phyloP scores from a whole-genome alignment of 2,113 vertebrate genomes.

The Raja brachyura region DNA sequence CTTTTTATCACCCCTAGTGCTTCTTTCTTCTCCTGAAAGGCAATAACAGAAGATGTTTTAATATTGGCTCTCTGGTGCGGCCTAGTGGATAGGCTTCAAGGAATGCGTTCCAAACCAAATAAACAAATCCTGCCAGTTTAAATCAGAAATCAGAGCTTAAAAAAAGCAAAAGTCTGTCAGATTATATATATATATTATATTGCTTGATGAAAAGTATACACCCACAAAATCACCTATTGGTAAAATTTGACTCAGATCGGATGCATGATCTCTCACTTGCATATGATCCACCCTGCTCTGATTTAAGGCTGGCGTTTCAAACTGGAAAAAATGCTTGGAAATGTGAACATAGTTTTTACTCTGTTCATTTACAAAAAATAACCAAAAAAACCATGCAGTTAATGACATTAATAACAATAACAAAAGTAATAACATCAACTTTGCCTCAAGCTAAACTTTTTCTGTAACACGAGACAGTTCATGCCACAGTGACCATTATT shows the following conservation, averaged over 20 bases:
- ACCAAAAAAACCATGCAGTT: no score
- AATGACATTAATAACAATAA: not conserved
- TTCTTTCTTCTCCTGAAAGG: conserved; percentile 35
- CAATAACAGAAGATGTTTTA: conserved; percentile 24
- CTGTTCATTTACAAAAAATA: not conserved
- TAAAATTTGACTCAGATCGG: not conserved
- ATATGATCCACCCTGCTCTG: not conserved
- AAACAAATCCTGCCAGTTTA: not conserved
- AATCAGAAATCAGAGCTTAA: not conserved
- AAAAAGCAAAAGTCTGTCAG: not conserved
- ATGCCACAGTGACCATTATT: not conserved
- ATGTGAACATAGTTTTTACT: not conserved
- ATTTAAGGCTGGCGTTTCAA: not conserved
- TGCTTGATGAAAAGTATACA: not conserved
- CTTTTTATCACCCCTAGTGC: conserved; percentile 35
- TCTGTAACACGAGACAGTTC: not conserved
- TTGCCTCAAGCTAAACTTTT: not conserved
- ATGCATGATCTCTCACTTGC: not conserved
- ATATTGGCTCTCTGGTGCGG: conserved; percentile 30
- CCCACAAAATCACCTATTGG: not conserved
- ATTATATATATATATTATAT: not conserved
- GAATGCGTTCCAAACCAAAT: not conserved
- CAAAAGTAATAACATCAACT: not conserved
- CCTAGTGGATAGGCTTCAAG: conserved; percentile 29
- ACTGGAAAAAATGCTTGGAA: not conserved